Evolutionary conservation across 1,140 invertebrate species (phyloP).

Genomic region (Augochlora pura): DNA sequence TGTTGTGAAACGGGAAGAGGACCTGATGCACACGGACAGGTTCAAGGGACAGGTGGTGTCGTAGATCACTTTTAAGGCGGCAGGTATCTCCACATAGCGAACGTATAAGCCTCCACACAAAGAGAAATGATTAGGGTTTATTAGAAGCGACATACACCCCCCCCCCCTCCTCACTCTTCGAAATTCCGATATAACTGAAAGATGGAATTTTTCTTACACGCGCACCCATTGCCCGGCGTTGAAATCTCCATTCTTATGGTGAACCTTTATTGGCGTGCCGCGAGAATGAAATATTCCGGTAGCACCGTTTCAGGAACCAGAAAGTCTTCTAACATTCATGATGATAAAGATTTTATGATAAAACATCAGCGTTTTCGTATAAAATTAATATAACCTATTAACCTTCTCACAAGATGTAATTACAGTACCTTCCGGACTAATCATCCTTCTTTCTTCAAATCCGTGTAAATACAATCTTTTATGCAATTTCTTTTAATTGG

Average conservation of each 20-base stretch:
- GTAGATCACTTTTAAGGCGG: conserved; percentile 65
- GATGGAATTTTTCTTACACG: conserved; percentile 50
- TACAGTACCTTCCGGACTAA: too few species aligned
- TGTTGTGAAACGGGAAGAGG: conserved; percentile 66
- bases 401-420: too few species aligned
- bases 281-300: not conserved
- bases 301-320: not conserved
- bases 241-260: not conserved
- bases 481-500: too few species aligned
- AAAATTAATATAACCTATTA: too few species aligned
- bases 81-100: conserved; percentile 31
- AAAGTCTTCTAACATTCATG: not conserved
- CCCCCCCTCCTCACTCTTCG: too few species aligned
- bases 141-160: conserved; percentile 59
- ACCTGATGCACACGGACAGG: conserved; percentile 44
- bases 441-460: too few species aligned
- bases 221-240: conserved; percentile 1
- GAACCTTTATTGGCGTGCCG: not conserved
- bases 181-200: conserved; percentile 27
- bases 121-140: conserved; percentile 61
- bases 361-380: too few species aligned
- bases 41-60: conserved; percentile 72
- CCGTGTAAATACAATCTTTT: too few species aligned
- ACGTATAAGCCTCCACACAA: conserved; percentile 58
- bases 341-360: too few species aligned